Evolutionary conservation across 1,140 invertebrate species (phyloP), one percentile per base, ranked within the genome.

Genomic region (Lucilia cuprina): DNA sequence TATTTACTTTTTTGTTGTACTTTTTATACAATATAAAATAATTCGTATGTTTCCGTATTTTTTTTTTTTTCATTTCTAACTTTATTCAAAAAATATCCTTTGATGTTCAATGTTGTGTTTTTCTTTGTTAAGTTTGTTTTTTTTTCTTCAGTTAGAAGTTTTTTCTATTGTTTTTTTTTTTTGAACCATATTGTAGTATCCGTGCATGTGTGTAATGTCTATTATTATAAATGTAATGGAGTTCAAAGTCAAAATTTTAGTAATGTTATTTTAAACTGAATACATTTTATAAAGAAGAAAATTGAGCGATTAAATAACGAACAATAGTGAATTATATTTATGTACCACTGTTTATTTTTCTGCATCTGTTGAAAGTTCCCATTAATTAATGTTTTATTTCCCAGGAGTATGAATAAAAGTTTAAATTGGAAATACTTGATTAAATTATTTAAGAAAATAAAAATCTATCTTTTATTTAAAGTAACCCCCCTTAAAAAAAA

Each of bases 31-130:
- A 60, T 70, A 10, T 19, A 70, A 70, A 70, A 70, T 25, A 25
- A 70, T 70, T 70, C 21, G 19, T 70, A 10, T 41, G 30, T 77
- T 77, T 35, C 17, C 35, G 2, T 0, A 41, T 0, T 0, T 21
- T 74, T 74, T 25, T 30, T 74, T 41, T 35, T 35, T 77, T 77
- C 74, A 35, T n/a, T 17, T 25, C 21, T 14, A 41, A 41, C 25
- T n/a, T 9, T 35, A 12, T 35, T 12, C 7, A 30, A 30, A 17
- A 14, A 5, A 77, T 5, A 17, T 77, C 74, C 74, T 77, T 77
- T 77, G 74, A 77, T 77, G 74, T 77, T 77, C 25, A 77, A 77
- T 35, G 30, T 35, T 34, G 74, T 77, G n/a, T 77, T 77, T 17
- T 77, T 41, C 74, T 77, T 77, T 77, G 8, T n/a, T 70, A 25